Base-by-base conservation (phyloP, 2,797 vertebrate species). In the Menidia menidia region DNA sequence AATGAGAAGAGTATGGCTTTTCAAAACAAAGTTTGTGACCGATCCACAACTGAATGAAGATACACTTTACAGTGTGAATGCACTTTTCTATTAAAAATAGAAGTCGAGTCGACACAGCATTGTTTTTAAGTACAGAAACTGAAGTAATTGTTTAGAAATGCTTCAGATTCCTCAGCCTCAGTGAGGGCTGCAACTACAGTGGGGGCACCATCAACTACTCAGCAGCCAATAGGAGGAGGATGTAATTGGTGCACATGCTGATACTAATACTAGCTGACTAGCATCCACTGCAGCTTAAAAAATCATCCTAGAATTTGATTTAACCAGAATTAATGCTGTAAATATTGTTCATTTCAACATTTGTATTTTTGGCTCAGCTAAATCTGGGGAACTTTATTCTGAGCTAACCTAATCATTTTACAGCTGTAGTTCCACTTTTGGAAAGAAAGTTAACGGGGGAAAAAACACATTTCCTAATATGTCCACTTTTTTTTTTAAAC, bases 391-490 rank as follows among this genome's bases (percentile, higher is more conserved):
- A 25, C n/a, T 61, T 33, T 42, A 68, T 16, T 32, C 57, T 52
- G 56, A 69, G 14, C 30, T 44, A 31, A 33, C 14, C 39, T 60
- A 32, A 72, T 55, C 13, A 1, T 18, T 53, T 33, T 10, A 12
- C 9, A 16, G 13, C 31, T 57, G 14, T 14, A 47, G 31, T 33
- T 60, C 55, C 31, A 47, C 5, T n/a, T 54, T 73, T 42, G 25
- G 15, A 64, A 56, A 57, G 54, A 50, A 52, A 62, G 25, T 3
- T 2, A 7, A 10, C 0, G 6, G 10, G 10, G 10, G 8, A 39
- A 70, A 63, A 19, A 71, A 39, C 0, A 4, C 4, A 61, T 55
- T 71, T 65, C 60, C 53, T 25, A 62, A 76, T 76, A 70, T 67
- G 57, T 60, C 52, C 25, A 47, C 69, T 25, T 35, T 39, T 61